Evolutionary conservation across 2,113 vertebrate genomes (phyloP).

Genomic region (Hippocampus abdominalis): DNA sequence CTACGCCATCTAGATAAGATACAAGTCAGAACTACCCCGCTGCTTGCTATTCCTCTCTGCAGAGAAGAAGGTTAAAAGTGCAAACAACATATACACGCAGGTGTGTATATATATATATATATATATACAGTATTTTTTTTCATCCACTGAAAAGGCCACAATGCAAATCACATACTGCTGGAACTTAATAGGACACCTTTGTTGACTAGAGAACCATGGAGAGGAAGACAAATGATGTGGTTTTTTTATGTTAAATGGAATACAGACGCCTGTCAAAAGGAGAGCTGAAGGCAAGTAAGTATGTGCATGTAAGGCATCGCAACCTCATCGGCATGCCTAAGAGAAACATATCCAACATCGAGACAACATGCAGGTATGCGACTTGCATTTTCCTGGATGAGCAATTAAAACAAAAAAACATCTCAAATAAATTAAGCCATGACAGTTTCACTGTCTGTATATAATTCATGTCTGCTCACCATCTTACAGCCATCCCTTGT

Average conservation of each 20-base stretch:
- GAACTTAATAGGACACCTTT: neutral
- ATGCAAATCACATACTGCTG: neutral
- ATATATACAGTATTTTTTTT: constrained; percentile 2
- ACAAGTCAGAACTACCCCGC: constrained; percentile 41
- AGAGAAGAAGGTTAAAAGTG: constrained; percentile 42
- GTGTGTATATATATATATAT: neutral
- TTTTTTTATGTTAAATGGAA: constrained; percentile 15
- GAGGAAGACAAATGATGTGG: neutral
- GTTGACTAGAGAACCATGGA: neutral
- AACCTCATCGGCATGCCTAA: neutral
- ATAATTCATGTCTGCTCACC: neutral
- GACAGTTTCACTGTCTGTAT: neutral
- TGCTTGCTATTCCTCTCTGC: constrained; percentile 26
- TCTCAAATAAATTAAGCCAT: neutral
- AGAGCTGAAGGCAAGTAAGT: constrained; percentile 11
- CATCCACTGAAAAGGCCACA: constrained; percentile 3
- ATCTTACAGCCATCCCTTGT: neutral
- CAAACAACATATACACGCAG: constrained; percentile 20
- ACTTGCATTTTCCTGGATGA: neutral
- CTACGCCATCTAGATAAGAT: constrained; percentile 66
- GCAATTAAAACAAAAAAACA: neutral
- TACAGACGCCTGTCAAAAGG: constrained; percentile 8
- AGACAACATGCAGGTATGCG: neutral
- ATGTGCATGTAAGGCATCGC: neutral
- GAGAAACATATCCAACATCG: constrained; percentile 12